phyloP scores from a whole-genome alignment of 2,113 vertebrate species.

The Rhadina sibilatrix region DNA sequence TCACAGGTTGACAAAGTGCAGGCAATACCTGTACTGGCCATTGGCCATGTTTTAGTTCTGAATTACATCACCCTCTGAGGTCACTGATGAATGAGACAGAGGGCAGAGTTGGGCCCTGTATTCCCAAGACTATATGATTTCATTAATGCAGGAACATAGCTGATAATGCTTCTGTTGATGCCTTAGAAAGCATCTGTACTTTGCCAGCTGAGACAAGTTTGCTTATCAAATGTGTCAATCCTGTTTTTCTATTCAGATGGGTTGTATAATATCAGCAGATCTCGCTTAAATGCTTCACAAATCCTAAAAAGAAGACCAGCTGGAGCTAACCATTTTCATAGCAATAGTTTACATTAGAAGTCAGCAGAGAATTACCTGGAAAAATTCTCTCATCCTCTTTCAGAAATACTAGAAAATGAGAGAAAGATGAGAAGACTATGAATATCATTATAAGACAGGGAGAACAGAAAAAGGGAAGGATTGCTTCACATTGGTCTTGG shows the following conservation, averaged over 20 bases:
- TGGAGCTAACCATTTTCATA: not conserved
- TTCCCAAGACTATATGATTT: not conserved
- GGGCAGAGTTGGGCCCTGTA: not conserved
- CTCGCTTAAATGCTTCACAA: not conserved
- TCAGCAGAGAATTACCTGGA: not conserved
- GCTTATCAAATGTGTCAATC: not conserved
- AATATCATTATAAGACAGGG: not conserved
- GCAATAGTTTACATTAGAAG: not conserved
- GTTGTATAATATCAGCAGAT: not conserved
- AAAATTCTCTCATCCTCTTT: not conserved
- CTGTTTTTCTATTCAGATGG: not conserved
- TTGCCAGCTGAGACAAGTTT: conserved; percentile 11
- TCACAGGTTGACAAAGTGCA: not conserved
- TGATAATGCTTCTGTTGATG: not conserved
- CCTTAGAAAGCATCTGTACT: not conserved
- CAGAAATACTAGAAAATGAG: not conserved
- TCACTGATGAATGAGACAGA: not conserved
- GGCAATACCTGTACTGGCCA: not conserved
- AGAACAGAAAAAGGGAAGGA: not conserved
- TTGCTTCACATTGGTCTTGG: not conserved
- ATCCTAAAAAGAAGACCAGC: not conserved
- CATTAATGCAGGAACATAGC: not conserved
- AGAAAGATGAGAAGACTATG: not conserved
- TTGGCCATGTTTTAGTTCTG: not conserved
- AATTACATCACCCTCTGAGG: not conserved